Percentiles rank a stretch among this genome's conserved stretches.
Evolutionary conservation across 2,888 invertebrate genomes (phyloP).

Genomic region (Polyommatus icarus): DNA sequence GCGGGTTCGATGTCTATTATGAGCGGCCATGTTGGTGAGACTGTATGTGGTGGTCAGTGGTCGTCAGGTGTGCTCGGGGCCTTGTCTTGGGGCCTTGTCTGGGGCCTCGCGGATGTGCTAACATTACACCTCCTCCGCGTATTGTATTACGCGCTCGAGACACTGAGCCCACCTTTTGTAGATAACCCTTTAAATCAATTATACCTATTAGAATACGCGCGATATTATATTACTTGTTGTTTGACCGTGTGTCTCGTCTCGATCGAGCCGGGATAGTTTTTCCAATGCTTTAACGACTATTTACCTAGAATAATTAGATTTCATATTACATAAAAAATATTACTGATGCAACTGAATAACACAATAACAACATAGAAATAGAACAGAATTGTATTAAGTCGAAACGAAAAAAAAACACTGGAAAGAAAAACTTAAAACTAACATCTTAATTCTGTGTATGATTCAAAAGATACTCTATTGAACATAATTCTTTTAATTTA

Average conservation of each 20-base stretch:
- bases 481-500: no score
- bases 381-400: no score
- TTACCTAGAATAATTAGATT: not conserved
- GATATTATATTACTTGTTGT: not conserved
- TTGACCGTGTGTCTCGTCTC: not conserved
- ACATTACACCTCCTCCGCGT: not conserved
- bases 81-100: no score
- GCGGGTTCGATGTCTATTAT: conserved; percentile 15
- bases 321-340: not conserved
- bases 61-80: not conserved
- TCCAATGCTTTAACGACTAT: not conserved
- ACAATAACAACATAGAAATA: no score
- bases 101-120: not conserved
- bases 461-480: no score
- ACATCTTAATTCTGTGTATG: no score
- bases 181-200: conserved; percentile 16
- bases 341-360: no score
- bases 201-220: conserved; percentile 7
- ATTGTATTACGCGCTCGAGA: not conserved
- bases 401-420: no score
- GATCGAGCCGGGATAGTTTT: not conserved
- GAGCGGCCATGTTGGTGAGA: not conserved
- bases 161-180: not conserved
- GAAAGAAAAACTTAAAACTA: no score
- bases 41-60: not conserved